These are phyloP conservation scores for Natrix natrix DNA, from an alignment of 2,797 vertebrate species.

Conservation along the genomic window DNA sequence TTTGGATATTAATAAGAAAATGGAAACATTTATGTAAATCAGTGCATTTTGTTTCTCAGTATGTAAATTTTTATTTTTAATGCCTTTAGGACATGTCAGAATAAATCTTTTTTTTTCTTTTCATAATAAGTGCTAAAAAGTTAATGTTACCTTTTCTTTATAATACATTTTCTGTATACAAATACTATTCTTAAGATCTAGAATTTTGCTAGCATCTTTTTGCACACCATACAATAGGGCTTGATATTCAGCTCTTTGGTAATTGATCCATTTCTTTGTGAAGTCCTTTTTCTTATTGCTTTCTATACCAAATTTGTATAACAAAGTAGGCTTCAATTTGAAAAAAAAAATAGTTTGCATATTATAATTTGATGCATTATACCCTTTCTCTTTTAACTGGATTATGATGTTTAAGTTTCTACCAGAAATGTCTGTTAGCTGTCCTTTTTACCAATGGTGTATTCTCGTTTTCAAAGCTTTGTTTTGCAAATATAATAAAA, in stretches of 20 bases:
- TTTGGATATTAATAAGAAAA: conserved; percentile 43
- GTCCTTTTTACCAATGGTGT: neutral
- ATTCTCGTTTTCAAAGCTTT: neutral
- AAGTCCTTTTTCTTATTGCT: neutral
- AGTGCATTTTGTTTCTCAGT: conserved; percentile 35
- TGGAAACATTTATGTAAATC: conserved; percentile 46
- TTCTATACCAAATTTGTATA: conserved; percentile 10
- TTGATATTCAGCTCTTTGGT: neutral
- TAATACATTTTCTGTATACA: neutral
- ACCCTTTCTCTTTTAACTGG: neutral
- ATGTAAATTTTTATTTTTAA: conserved; percentile 47
- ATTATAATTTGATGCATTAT: rapidly evolving
- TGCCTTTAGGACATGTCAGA: conserved; percentile 14
- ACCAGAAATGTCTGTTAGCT: neutral
- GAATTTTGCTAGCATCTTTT: neutral
- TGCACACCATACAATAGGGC: neutral
- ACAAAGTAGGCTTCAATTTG: neutral
- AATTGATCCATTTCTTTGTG: neutral
- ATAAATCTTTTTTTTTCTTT: conserved; percentile 29
- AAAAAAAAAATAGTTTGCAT: neutral
- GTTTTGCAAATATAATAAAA: neutral
- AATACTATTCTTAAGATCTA: neutral
- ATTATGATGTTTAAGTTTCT: neutral
- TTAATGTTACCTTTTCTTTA: conserved; percentile 24
- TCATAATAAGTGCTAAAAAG: neutral